Base-by-base conservation (phyloP, 1,140 invertebrate genomes). In the Cecropterus lyciades region DNA sequence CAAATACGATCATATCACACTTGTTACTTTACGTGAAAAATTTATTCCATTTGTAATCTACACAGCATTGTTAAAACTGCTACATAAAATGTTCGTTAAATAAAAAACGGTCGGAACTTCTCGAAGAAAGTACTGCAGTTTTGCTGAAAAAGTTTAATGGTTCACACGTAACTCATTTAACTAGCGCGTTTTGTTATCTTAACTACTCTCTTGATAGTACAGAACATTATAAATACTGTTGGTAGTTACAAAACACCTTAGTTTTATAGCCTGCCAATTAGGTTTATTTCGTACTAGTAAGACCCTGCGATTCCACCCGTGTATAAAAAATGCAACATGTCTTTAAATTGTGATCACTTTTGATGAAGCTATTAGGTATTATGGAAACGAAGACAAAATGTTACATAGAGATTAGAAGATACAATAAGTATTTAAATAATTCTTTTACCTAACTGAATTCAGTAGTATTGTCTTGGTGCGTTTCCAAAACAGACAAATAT, bases 221-320 rank as follows among this genome's bases (percentile, higher is more conserved):
- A 60, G 15, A 43, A 43, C 64, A 59, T 80, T 83, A 73, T 80
- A 84, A 82, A 77, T 75, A 70, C 76, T 51, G 79, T 82, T n/a
- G n/a, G n/a, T 79, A 78, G 75, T 87, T 84, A 80, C 73, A 82
- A 82, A 63, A 77, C 46, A 3, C 48, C 52, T 67, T 66, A 30
- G 43, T 70, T 76, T 76, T 77, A 75, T 77, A 70, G 59, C 65
- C 53, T 48, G 43, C 72, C 79, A 80, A 80, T 80, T 82, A 79
- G 72, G 72, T 79, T 69, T 70, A 70, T 68, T 66, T 49, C 48
- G 4, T 37, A 60, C n/a, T n/a, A n/a, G n/a, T n/a, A n/a, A n/a
- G n/a, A n/a, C n/a, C n/a, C n/a, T n/a, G n/a, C n/a, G n/a, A n/a
- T n/a, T n/a, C n/a, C n/a, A n/a, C n/a, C n/a, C n/a, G n/a, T n/a